Evolutionary conservation across 2,797 vertebrate genomes (phyloP), one percentile per base, ranked within the genome.

Genomic region (Chelon labrosus): DNA sequence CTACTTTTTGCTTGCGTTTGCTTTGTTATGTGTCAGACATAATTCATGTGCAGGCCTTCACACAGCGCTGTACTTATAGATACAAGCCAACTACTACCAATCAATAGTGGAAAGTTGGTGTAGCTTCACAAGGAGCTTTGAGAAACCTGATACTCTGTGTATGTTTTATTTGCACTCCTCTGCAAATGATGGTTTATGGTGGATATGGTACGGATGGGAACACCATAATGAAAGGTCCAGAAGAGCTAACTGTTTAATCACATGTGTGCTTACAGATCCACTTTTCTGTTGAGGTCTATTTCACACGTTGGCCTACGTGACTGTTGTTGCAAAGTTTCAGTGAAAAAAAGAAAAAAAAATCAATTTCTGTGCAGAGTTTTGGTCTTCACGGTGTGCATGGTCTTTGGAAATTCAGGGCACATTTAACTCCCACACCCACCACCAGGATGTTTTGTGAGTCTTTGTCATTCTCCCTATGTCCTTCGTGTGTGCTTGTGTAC

Each of bases 321-420:
- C 56, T 55, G 25, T 46, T 69, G 35, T 69, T 72, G 10, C 2
- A 47, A 60, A 70, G 44, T 10, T 12, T 10, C 11, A 54, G 8
- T 10, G 20, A 12, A 10, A 37, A 49, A 53, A 49, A 47, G 27
- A 13, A 9, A 46, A 37, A 17, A 39, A 65, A 51, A 65, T 38
- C n/a, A n/a, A 68, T 62, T 76, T 57, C 51, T 25, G 44, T 65
- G 31, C 41, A 44, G 17, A 44, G 58, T 65, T 74, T 70, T 59
- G 25, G 50, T 67, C 47, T 38, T 56, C 11, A 41, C 16, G 13
- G 10, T 10, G 19, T 67, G 66, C 19, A 46, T 51, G 53, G 4
- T 79, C 27, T 75, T 81, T 73, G 17, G 73, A 51, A 65, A 85
- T 79, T 81, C 75, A 66, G 51, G 0, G 35, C 86, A 82, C 74